These are phyloP conservation scores for Callocephalon fimbriatum DNA, from an alignment of 2,113 vertebrate species.

Conservation along the genomic window DNA sequence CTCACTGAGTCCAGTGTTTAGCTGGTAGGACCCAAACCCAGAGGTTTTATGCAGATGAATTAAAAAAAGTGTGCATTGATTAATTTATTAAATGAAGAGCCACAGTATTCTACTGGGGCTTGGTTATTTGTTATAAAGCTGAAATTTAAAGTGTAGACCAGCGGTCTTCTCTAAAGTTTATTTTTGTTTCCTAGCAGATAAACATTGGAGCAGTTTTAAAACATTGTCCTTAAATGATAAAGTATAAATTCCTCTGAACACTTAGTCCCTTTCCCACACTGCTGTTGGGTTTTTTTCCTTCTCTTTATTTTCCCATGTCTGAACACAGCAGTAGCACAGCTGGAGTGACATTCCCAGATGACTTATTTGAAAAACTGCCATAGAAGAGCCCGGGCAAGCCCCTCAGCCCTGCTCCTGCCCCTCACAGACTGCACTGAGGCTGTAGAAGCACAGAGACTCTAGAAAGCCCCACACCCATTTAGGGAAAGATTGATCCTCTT, in stretches of 20 bases:
- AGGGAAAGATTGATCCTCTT: background rate
- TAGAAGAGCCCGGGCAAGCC: fast-evolving
- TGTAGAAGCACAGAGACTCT: fast-evolving
- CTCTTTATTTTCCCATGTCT: too few species aligned
- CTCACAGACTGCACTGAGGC: background rate
- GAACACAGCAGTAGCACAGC: background rate
- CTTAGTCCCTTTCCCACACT: background rate
- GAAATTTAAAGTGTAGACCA: background rate
- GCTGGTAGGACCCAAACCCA: background rate
- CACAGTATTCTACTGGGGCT: background rate
- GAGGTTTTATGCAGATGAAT: background rate
- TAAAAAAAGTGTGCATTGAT: background rate
- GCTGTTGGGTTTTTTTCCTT: background rate
- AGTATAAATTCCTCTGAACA: background rate
- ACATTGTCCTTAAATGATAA: background rate
- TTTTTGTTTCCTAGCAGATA: background rate
- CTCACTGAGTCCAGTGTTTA: background rate
- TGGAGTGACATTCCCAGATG: background rate
- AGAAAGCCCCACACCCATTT: background rate
- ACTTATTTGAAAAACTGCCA: background rate
- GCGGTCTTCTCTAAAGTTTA: background rate
- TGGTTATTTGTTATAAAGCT: background rate
- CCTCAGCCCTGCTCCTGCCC: background rate
- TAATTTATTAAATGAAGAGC: background rate
- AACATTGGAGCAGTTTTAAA: background rate